Percentiles rank a stretch among this genome's conserved stretches.
phyloP scores from a whole-genome alignment of 2,888 invertebrate species.

The Nematopogon swammerdamellus region DNA sequence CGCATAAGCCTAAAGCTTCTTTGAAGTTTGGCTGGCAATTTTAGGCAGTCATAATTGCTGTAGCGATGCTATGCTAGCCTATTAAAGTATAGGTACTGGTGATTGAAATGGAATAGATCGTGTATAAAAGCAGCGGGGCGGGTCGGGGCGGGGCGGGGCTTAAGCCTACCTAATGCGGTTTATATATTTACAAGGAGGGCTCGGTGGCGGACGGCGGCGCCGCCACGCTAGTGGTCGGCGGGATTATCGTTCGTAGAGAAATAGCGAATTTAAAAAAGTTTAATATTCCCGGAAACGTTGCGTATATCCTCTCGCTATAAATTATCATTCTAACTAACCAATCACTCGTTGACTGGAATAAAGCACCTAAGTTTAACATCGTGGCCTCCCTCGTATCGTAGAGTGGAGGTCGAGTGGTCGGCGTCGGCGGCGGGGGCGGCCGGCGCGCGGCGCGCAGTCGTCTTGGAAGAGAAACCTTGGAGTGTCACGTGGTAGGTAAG shows the following conservation, averaged over 20 bases:
- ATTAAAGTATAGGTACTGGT: neutral
- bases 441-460: too few species aligned
- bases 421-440: too few species aligned
- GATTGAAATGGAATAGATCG: neutral
- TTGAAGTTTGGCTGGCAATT: neutral
- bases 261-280: neutral
- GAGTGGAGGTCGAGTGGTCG: neutral
- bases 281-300: neutral
- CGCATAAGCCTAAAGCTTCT: neutral
- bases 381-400: neutral
- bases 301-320: neutral
- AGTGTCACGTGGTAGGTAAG: too few species aligned
- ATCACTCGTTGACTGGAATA: neutral
- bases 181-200: neutral
- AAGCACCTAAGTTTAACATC: neutral
- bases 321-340: neutral
- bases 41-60: neutral
- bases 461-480: too few species aligned
- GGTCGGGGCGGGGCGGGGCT: neutral
- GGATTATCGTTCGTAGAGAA: neutral
- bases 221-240: neutral
- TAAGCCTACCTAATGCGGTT: neutral
- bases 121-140: neutral
- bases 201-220: neutral
- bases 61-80: neutral